Conservation (phyloP, 1,140 invertebrate genomes). For the Pseudomyrmex dendroicus region DNA sequence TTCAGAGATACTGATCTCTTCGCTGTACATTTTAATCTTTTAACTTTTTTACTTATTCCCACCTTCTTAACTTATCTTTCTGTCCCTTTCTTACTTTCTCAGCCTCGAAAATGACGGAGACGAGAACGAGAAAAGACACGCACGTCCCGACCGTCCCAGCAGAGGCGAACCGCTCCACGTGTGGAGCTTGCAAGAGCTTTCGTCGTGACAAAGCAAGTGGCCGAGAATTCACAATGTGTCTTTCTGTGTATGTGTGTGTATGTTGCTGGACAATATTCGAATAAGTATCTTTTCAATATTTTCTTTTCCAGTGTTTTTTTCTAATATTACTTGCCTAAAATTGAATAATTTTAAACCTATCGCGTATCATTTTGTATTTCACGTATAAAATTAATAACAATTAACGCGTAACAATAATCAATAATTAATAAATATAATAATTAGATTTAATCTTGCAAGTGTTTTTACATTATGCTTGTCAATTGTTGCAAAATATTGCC, state of each 20-base stretch:
- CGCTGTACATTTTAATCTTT: constrained; percentile 6
- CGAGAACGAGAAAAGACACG: neutral
- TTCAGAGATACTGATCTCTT: neutral
- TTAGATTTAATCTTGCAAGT: too few species aligned
- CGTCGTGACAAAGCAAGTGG: constrained; percentile 26
- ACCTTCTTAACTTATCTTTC: constrained; percentile 25
- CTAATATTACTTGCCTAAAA: too few species aligned
- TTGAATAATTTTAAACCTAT: too few species aligned
- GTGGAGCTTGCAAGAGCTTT: constrained; percentile 14
- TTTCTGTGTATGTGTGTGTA: neutral
- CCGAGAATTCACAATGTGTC: constrained; percentile 14
- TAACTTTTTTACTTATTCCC: constrained; percentile 21
- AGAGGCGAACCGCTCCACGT: neutral
- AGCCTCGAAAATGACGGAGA: constrained; percentile 12
- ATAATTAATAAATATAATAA: too few species aligned
- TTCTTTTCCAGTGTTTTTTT: too few species aligned
- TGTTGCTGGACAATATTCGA: neutral
- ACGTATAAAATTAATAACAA: too few species aligned
- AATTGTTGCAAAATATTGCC: neutral
- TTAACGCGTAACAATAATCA: too few species aligned
- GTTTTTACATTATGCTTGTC: neutral
- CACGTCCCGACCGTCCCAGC: constrained; percentile 11
- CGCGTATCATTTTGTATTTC: too few species aligned
- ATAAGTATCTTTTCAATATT: neutral
- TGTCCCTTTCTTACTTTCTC: neutral